phyloP scores from a whole-genome alignment of 2,797 vertebrate genomes.

The Nyctalus aviator region DNA sequence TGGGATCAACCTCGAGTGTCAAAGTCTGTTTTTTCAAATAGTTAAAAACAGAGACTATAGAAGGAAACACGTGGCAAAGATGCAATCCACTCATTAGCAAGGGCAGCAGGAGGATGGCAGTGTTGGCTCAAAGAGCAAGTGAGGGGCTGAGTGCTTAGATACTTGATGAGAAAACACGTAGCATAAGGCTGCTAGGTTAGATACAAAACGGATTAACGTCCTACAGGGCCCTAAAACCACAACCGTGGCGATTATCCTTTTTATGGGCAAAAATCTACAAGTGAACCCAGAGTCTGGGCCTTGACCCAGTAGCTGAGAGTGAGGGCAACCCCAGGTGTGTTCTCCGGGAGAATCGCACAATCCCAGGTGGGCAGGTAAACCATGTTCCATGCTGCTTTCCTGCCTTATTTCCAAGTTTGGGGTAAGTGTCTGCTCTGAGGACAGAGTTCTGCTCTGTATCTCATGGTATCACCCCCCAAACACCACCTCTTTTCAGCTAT shows the following conservation, averaged over 20 bases:
- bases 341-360: background rate
- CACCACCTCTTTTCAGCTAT: background rate
- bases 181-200: background rate
- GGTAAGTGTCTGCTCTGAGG: background rate
- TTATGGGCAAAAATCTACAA: background rate
- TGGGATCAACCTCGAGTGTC: background rate
- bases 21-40: background rate
- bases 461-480: background rate
- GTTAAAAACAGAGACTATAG: background rate
- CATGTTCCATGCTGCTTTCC: rapidly evolving
- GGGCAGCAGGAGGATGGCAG: background rate
- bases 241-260: background rate
- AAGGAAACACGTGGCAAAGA: background rate
- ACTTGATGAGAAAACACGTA: background rate
- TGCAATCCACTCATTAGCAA: background rate
- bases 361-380: rapidly evolving
- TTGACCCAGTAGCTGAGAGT: background rate
- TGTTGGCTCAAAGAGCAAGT: background rate
- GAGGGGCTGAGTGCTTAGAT: background rate
- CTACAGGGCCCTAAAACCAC: slow-evolving; percentile 7
- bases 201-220: slow-evolving; percentile 2
- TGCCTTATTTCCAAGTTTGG: background rate
- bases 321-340: background rate
- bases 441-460: background rate
- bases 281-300: background rate